Conservation (phyloP, 23 tunicate species). For the Aplidium turbinatum region DNA sequence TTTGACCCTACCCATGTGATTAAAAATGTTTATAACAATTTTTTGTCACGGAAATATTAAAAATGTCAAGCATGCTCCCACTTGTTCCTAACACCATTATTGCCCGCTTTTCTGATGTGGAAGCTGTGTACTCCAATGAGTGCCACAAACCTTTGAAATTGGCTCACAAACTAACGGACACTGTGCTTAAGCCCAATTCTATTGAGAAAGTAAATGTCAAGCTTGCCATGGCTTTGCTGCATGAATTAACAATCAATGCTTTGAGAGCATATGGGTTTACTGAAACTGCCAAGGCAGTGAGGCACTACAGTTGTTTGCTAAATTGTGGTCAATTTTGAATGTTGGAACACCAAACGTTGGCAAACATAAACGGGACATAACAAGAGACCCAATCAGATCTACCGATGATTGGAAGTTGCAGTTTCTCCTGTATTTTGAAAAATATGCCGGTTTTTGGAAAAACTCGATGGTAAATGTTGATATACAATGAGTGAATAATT, state of each 20-base stretch:
- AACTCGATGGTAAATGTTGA: constrained; percentile 10
- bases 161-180: constrained; percentile 21
- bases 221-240: constrained; percentile 1
- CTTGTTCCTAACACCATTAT: not conserved
- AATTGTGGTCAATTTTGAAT: constrained; percentile 18
- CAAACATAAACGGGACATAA: constrained; percentile 3
- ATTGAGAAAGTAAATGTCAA: constrained; percentile 22
- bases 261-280: constrained; percentile 2
- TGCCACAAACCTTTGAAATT: constrained; percentile 3
- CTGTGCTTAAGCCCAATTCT: constrained; percentile 8
- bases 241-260: constrained; percentile 6
- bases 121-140: constrained; percentile 2
- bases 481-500: no score
- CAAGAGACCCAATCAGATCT: constrained; percentile 6
- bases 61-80: not conserved
- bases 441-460: not conserved
- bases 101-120: constrained; percentile 15
- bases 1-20: constrained; percentile 20
- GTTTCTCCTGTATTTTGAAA: constrained; percentile 5
- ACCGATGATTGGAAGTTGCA: constrained; percentile 16
- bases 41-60: not conserved
- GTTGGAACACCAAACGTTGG: constrained; percentile 6
- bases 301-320: constrained; percentile 1
- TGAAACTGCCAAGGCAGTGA: constrained; percentile 3
- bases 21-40: constrained; percentile 20